Evolutionary conservation across 2,113 vertebrate genomes (phyloP), one percentile per base, ranked within the genome.

Genomic region (Enhydra lutris): DNA sequence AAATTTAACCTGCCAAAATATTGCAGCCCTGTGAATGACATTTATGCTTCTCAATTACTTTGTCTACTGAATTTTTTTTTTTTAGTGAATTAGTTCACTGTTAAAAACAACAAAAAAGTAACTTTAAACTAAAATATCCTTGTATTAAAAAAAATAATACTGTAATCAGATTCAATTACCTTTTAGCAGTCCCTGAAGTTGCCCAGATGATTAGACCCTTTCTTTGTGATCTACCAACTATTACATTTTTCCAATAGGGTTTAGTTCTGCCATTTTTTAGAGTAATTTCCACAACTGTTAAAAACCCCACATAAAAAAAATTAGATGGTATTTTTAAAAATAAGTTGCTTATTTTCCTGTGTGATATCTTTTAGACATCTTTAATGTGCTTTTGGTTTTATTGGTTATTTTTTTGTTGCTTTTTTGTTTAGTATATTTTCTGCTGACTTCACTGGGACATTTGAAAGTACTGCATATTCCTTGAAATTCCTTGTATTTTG

Each of bases 1-100:
- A 97, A 93, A 93, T 97, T 96, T 94, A 94, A 96, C 88, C 76
- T 97, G 81, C 55, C 80, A 94, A 97, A 97, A 93, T 93, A 93
- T 91, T 88, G 39, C 36, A 73, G 52, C 39, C 39, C 34, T 83
- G 36, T 81, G 71, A 97, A 97, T 97, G 94, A 92, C n/a, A 81
- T 96, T 97, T 98, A 52, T 45, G 91, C 87, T 91, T 91, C 42
- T 96, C 88, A 89, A 39, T 97, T 97, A 79, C 45, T 91, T 92
- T 89, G 76, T 85, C 63, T 88, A 85, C 26, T 42, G 83, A 96
- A 59, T 82, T 89, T 88, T 79, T n/a, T 52, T 50, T 50, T 65
- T 85, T 84, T 63, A 84, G 73, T 95, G 61, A 94, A 87, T 93
- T 87, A 59, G 50, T 21, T 31, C 29, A 95, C 23, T 65, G 8